Evolutionary conservation across 2,888 invertebrate species (phyloP), one percentile per base, ranked within the genome.

Genomic region (Dicyrtomina minuta): DNA sequence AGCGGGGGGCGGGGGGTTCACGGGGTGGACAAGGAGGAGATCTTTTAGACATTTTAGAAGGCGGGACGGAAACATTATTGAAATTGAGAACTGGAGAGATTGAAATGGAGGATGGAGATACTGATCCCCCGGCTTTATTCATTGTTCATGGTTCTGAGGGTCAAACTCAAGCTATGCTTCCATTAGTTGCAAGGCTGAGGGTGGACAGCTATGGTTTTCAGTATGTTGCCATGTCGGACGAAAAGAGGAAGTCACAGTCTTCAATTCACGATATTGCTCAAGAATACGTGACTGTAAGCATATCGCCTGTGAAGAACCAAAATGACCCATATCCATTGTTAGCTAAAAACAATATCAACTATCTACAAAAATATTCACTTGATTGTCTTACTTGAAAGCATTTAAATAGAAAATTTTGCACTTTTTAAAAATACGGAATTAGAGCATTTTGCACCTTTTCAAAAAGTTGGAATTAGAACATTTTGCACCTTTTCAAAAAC

Each of bases 131-230:
- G n/a, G 46, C 67, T 17, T 3, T 60, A 2, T 67, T 67, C 46
- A 33, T 68, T 8, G 51, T 68, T 22, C 67, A 68, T 51, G 67
- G 67, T 8, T 5, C 60, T 4, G 67, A 68, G 39, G 67, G 67
- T 26, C 59, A 68, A 26, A 15, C 46, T 1, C 51, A 60, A 3
- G 22, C 44, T 6, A 51, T 68, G n/a, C 4, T 10, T 12, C 13
- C 5, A 15, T 24, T 68, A 13, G 44, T 60, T 1, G 10, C 41
- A 8, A 60, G 53, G 24, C 60, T 68, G 1, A 68, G 60, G 53
- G 20, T 43, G 6, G 60, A 60, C 51, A 20, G 15, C 2, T 68
- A 68, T 60, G 67, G 58, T 13, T 68, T 68, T 41, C 67, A 68
- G 43, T 60, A 49, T 17, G 2, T 41, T 1, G n/a, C n/a, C n/a